Evolutionary conservation across 2,888 invertebrate genomes (phyloP), one percentile per base, ranked within the genome.

Genomic region (Labia minor): DNA sequence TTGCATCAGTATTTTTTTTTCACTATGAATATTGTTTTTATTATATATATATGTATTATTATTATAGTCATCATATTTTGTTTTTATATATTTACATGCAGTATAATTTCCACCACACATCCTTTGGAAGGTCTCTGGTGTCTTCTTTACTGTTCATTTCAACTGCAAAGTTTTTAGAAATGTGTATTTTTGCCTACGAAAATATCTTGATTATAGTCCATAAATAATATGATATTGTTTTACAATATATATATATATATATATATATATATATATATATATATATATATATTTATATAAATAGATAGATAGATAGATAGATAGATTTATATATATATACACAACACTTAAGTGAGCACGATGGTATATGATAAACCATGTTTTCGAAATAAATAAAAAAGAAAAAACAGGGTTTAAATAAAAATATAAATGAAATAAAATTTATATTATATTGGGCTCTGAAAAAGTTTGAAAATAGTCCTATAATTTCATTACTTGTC

Each of bases 271-370:
- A n/a, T n/a, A n/a, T n/a, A n/a, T n/a, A n/a, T n/a, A n/a, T n/a
- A n/a, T n/a, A n/a, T n/a, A n/a, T n/a, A n/a, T n/a, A n/a, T n/a
- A n/a, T n/a, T n/a, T n/a, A n/a, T n/a, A n/a, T n/a, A n/a, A n/a
- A n/a, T n/a, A n/a, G n/a, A n/a, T n/a, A n/a, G n/a, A n/a, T n/a
- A n/a, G n/a, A n/a, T n/a, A n/a, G n/a, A n/a, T n/a, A n/a, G n/a
- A n/a, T n/a, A n/a, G n/a, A n/a, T n/a, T n/a, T n/a, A n/a, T n/a
- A n/a, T n/a, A n/a, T 49, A 49, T 16, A 49, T 14, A 49, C 49
- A 49, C 49, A 49, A 49, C 49, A 49, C 49, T 49, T 49, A n/a
- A 49, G 49, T 49, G 49, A 49, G 49, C 49, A 49, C 49, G 16
- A 49, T n/a, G 49, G 14, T 49, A 4, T 11, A 33, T 49, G 49